phyloP scores from a whole-genome alignment of 37 sponge, comb jelly and placozoan genomes.

The Dysidea cf. avara region DNA sequence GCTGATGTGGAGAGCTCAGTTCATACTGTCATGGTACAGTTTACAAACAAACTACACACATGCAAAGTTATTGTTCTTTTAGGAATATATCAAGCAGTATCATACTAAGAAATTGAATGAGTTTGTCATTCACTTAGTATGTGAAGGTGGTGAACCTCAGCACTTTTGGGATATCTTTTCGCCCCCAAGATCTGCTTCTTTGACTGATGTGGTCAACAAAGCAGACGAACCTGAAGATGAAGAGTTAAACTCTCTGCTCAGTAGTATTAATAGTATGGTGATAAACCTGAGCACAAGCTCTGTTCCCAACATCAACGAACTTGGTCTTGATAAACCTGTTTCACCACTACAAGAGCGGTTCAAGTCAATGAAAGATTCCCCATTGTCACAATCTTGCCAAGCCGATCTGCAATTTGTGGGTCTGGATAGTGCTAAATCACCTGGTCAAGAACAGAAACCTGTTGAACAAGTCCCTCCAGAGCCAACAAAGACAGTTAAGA shows the following conservation, averaged over 20 bases:
- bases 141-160: constrained; percentile 42
- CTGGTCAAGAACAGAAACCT: too few relatives aligned
- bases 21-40: not conserved
- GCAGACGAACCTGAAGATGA: not conserved
- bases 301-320: not conserved
- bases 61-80: too few relatives aligned
- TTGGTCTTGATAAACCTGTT: not conserved
- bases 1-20: too few relatives aligned
- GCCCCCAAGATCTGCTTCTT: not conserved
- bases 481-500: too few relatives aligned
- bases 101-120: constrained; percentile 18
- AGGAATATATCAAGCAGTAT: constrained; percentile 28
- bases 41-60: too few relatives aligned
- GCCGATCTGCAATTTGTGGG: too few relatives aligned
- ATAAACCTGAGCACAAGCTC: too few relatives aligned
- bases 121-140: constrained; percentile 44
- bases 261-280: not conserved
- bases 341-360: too few relatives aligned
- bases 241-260: not conserved
- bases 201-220: not conserved
- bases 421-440: too few relatives aligned
- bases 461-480: too few relatives aligned
- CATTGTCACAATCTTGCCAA: too few relatives aligned
- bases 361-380: too few relatives aligned
- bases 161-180: constrained; percentile 30